Percentiles rank a stretch among this genome's conserved stretches.
phyloP scores from a whole-genome alignment of 2,113 vertebrate genomes.

The Podocnemis expansa region DNA sequence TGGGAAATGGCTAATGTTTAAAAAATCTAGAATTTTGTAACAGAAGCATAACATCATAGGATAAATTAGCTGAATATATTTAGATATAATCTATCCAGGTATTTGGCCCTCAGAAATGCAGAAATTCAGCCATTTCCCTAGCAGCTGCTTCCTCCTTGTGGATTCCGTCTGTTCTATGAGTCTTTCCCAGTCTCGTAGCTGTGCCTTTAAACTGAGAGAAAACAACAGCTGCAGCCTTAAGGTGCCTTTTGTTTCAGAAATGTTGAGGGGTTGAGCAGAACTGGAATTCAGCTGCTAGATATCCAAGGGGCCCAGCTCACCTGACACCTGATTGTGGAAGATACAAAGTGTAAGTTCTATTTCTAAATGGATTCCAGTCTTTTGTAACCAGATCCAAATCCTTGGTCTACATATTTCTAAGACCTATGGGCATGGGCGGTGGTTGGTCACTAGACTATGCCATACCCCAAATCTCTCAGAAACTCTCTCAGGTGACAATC shows the following conservation, averaged over 20 bases:
- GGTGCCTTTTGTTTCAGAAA: not conserved
- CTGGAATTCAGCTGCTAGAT: not conserved
- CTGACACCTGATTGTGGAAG: not conserved
- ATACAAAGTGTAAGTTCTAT: not conserved
- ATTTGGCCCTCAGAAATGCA: not conserved
- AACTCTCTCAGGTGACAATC: not conserved
- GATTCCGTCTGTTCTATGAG: not conserved
- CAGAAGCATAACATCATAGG: not conserved
- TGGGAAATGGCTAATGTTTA: not conserved
- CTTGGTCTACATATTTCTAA: not conserved
- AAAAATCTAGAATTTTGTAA: not conserved
- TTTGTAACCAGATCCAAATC: not conserved
- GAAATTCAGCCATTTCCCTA: not conserved
- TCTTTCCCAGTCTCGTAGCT: accelerated
- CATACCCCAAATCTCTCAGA: not conserved
- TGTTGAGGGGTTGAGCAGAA: not conserved
- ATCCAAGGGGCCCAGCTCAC: accelerated
- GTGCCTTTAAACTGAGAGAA: not conserved
- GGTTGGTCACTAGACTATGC: not conserved
- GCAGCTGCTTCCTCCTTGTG: accelerated
- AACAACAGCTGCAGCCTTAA: not conserved
- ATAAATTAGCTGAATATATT: not conserved
- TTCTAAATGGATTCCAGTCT: not conserved
- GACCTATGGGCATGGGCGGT: not conserved
- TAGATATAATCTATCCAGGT: not conserved